Evolutionary conservation across 2,888 invertebrate genomes (phyloP), one percentile per base, ranked within the genome.

Genomic region (Amiota minor): DNA sequence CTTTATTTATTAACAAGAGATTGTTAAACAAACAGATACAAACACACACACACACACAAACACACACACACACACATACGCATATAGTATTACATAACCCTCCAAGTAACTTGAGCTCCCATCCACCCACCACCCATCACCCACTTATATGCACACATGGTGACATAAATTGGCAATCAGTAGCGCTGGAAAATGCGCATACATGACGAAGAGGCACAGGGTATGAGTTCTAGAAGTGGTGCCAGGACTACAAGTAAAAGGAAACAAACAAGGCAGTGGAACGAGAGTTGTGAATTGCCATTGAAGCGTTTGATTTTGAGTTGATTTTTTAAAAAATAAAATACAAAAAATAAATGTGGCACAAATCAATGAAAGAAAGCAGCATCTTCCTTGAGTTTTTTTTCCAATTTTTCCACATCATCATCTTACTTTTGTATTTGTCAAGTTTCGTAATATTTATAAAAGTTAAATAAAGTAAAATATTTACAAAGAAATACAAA

Each of bases 1-100:
- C 45, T 62, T 62, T 62, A 62, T 62, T 62, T 62, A 62, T 62
- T 62, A 62, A 62, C 62, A 62, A 62, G 62, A 62, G 62, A 62
- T 62, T 62, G 62, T 62, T 62, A 62, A 62, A 45, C 16, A 62
- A 62, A 62, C 45, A 62, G 11, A 45, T 45, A 62, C 45, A 62
- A 14, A 62, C 45, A 62, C 1, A 12, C 62, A 62, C 35, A 45
- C 62, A 23, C 6, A 45, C 35, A 61, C 9, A 59, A 8, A 59
- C 9, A 18, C 59, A 59, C 20, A 59, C 23, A 3, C 23, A 20
- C 20, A 61, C 35, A 61, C 61, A 61, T 61, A 23, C 12, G 61
- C n/a, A n/a, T n/a, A n/a, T 35, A 35, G 2, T 35, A 35, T 8
- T 35, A 35, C 6, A 35, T 8, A 35, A 35, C 6, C 6, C 35